Evolutionary conservation across 2,797 vertebrate species (phyloP), one percentile per base, ranked within the genome.

Genomic region (Neostethus bicornis): DNA sequence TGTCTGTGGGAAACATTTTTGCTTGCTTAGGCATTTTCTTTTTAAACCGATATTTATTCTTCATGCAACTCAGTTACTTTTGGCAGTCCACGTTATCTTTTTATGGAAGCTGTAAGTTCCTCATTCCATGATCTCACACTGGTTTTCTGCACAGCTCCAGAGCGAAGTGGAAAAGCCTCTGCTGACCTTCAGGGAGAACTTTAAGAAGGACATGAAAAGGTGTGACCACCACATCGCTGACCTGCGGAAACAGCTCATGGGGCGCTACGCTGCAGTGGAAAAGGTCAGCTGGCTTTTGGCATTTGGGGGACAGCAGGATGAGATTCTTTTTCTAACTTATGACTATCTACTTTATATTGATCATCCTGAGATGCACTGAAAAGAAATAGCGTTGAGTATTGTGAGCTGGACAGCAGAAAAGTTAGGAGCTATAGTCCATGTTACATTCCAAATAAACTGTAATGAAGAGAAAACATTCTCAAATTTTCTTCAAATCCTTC

Each of bases 161-260:
- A 96, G 94, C 0, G 95, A 99, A 70, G 96, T 99, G 25, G 97
- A 99, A 81, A 99, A 97, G 45, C 97, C 97, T 8, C 80, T 99
- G 4, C 91, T 99, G 47, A 93, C 86, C 55, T 98, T 96, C 87
- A 90, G 97, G 4, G 97, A 99, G 85, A 98, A 97, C 89, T 98
- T 98, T 53, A 98, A 98, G 87, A 99, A 99, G 72, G 97, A 99
- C 89, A 95, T 99, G 95, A 98, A 97, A 57, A 94, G 96, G 79
- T 95, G 95, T 4, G 97, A 99, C 85, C 95, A 99, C 73, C 96
- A 99, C 80, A 96, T 99, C 1, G 89, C 93, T 0, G 95, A 99
- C 78, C 75, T 98, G 0, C 85, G 96, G 59, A 99, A 99, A 80
- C 96, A 98, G 69, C 93, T 99, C 19, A 91, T 93, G n/a, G 92